Conservation (phyloP, 2,888 invertebrate genomes). For the Schizotus pectinicornis region DNA sequence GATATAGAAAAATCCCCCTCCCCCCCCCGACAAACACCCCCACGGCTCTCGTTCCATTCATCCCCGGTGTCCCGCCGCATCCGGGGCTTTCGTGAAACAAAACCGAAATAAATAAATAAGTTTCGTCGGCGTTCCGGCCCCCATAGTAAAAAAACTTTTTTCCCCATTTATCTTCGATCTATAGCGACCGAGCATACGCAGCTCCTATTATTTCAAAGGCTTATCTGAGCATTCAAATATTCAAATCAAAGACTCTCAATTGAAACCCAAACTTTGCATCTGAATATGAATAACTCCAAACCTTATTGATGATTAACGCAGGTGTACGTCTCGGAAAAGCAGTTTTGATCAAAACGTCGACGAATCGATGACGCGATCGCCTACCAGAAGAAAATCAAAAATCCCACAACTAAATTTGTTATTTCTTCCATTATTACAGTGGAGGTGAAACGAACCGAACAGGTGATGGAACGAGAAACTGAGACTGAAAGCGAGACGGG, state of each 20-base stretch:
- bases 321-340: conserved; percentile 36
- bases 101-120: conserved; percentile 13
- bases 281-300: conserved; percentile 44
- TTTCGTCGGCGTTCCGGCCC: neutral
- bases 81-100: neutral
- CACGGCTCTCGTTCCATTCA: neutral
- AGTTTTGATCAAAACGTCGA: conserved; percentile 21
- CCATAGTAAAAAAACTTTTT: conserved; percentile 26
- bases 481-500: conserved; percentile 16
- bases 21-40: conserved; percentile 2
- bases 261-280: conserved; percentile 35
- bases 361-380: neutral
- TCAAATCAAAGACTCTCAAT: conserved; percentile 32
- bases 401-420: no score
- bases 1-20: neutral
- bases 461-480: neutral
- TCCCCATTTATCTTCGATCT: conserved; percentile 31
- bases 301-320: conserved; percentile 45
- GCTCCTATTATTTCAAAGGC: conserved; percentile 28
- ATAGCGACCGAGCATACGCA: conserved; percentile 25
- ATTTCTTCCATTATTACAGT: no score
- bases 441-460: neutral
- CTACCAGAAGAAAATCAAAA: neutral
- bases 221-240: conserved; percentile 29
- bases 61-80: neutral